phyloP scores from a whole-genome alignment of 2,113 vertebrate genomes.

The Bubo bubo region DNA sequence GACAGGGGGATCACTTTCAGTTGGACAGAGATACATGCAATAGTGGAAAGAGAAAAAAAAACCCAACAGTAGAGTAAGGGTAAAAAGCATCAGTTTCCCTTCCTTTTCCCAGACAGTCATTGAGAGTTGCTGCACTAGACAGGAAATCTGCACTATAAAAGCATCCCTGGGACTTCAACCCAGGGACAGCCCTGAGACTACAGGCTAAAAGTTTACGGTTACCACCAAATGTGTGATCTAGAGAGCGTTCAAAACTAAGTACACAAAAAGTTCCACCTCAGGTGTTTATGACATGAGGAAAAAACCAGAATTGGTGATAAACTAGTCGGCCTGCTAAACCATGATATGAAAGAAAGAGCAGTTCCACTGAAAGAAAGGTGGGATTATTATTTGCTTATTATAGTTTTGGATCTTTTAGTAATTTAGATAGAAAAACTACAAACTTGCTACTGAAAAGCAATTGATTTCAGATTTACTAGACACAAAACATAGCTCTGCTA shows the following conservation, averaged over 20 bases:
- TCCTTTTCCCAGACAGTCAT: neutral
- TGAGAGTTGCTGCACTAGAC: neutral
- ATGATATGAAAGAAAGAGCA: neutral
- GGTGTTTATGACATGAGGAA: neutral
- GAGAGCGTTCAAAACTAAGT: neutral
- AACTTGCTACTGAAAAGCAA: neutral
- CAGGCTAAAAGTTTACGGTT: neutral
- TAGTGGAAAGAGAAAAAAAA: neutral
- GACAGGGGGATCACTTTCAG: neutral
- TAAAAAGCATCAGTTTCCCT: neutral
- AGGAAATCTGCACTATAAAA: neutral
- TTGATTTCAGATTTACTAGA: neutral
- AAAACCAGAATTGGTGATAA: neutral
- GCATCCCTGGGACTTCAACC: neutral
- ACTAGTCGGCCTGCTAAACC: neutral
- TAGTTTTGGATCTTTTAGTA: neutral
- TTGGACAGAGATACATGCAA: neutral
- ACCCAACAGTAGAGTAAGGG: neutral
- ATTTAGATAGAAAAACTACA: neutral
- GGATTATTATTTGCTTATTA: neutral
- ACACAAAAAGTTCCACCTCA: neutral
- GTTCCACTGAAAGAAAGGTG: neutral
- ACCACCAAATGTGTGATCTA: neutral
- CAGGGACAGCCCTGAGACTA: neutral
- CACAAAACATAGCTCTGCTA: neutral